phyloP scores from a whole-genome alignment of 2,888 invertebrate species.

The Apotomis capreana region DNA sequence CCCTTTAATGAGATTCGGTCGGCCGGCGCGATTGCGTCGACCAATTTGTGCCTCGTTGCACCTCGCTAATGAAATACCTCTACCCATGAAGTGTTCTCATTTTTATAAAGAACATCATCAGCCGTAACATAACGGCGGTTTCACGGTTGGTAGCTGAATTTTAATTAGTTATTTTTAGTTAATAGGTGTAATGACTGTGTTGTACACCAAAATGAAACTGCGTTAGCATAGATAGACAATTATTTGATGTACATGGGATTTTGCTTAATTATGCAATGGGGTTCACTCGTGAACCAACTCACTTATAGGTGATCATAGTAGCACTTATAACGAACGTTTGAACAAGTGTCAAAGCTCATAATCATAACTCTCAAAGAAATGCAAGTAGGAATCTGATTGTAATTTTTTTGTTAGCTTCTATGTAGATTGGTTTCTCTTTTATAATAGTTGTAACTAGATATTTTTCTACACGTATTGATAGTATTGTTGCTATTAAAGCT shows the following conservation, averaged over 20 bases:
- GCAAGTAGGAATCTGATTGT: neutral
- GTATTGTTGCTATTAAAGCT: too few relatives aligned
- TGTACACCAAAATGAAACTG: neutral
- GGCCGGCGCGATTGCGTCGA: conserved; percentile 66
- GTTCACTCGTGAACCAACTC: neutral
- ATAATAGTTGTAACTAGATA: neutral
- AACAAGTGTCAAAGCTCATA: neutral
- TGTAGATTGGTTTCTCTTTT: neutral
- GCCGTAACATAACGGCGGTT: conserved; percentile 37
- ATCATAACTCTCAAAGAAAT: neutral
- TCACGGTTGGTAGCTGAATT: conserved; percentile 28
- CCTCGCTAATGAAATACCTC: conserved; percentile 69
- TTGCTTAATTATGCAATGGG: neutral
- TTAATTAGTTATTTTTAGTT: conserved; percentile 16
- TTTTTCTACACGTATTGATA: too few relatives aligned
- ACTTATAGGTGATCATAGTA: neutral
- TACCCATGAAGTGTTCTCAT: conserved; percentile 49
- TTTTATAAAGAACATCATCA: conserved; percentile 33
- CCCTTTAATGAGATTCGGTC: conserved; percentile 78
- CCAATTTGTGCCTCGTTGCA: conserved; percentile 76
- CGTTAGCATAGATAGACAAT: neutral
- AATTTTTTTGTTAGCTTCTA: neutral
- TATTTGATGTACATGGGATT: neutral
- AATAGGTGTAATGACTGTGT: conserved; percentile 6
- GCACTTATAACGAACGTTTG: neutral